phyloP scores from a whole-genome alignment of 2,888 invertebrate species.

The Blomia tropicalis region DNA sequence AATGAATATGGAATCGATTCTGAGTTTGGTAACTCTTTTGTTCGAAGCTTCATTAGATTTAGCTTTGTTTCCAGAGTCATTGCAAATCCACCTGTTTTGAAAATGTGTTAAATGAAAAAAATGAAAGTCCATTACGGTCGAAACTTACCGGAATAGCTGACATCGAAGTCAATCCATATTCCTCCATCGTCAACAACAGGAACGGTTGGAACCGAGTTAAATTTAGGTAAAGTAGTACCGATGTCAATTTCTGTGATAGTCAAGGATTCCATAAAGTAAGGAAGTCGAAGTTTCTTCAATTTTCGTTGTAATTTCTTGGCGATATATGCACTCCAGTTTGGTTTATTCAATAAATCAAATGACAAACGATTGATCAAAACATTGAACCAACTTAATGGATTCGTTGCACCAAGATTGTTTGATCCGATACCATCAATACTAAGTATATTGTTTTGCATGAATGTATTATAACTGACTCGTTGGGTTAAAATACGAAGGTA shows the following conservation, averaged over 20 bases:
- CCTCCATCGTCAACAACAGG: slow-evolving; percentile 63
- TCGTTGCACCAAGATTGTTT: background rate
- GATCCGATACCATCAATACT: background rate
- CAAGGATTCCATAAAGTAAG: slow-evolving; percentile 72
- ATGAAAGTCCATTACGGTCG: background rate
- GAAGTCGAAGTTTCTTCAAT: slow-evolving; percentile 64
- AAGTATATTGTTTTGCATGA: background rate
- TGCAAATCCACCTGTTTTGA: slow-evolving; percentile 35
- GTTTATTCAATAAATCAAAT: slow-evolving; percentile 64
- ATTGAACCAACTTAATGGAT: slow-evolving; percentile 48
- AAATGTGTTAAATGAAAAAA: background rate
- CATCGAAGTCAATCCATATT: slow-evolving; percentile 69
- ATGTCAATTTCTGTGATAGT: slow-evolving; percentile 56
- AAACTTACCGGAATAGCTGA: slow-evolving; percentile 44
- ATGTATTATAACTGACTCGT: background rate
- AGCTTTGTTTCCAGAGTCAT: slow-evolving; percentile 74
- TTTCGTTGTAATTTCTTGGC: slow-evolving; percentile 68
- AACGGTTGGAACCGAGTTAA: slow-evolving; percentile 44
- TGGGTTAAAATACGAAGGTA: slow-evolving; percentile 3
- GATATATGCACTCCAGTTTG: slow-evolving; percentile 50
- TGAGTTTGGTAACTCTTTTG: slow-evolving; percentile 23
- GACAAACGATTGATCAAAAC: slow-evolving; percentile 57
- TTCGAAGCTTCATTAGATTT: slow-evolving; percentile 53
- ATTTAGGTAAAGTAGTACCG: slow-evolving; percentile 50
- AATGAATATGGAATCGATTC: background rate